A percentile compares a stretch with the other conserved stretches of the same genome.
phyloP scores from a whole-genome alignment of 2,888 invertebrate species.

The Tipula helvola region DNA sequence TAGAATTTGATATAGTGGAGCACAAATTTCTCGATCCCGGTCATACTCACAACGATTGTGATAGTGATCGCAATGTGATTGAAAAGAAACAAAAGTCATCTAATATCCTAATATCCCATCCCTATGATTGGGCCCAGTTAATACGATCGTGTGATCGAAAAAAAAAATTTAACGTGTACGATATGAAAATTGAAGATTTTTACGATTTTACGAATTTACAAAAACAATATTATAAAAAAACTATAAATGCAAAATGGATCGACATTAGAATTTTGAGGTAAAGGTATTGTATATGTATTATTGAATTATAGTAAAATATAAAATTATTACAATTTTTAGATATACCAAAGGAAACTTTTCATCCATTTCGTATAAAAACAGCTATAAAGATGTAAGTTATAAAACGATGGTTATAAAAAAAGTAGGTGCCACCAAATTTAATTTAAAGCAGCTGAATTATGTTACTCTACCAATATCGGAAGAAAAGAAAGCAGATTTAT shows the following conservation, averaged over 20 bases:
- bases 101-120: neutral
- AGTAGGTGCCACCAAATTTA: neutral
- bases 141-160: neutral
- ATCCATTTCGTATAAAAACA: neutral
- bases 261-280: neutral
- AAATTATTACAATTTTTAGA: neutral
- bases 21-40: conserved; percentile 4
- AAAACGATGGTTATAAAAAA: neutral
- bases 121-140: neutral
- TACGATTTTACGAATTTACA: neutral
- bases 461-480: neutral
- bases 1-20: neutral
- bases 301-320: neutral
- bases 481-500: neutral
- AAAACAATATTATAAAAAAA: neutral
- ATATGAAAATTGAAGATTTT: neutral
- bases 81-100: neutral
- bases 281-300: neutral
- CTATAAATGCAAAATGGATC: neutral
- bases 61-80: neutral
- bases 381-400: neutral
- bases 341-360: neutral
- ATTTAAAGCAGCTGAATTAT: neutral
- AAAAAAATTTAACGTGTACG: neutral
- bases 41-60: neutral